These are phyloP conservation scores for Danaus plexippus DNA, from an alignment of 1,140 invertebrate species.

Conservation along the genomic window DNA sequence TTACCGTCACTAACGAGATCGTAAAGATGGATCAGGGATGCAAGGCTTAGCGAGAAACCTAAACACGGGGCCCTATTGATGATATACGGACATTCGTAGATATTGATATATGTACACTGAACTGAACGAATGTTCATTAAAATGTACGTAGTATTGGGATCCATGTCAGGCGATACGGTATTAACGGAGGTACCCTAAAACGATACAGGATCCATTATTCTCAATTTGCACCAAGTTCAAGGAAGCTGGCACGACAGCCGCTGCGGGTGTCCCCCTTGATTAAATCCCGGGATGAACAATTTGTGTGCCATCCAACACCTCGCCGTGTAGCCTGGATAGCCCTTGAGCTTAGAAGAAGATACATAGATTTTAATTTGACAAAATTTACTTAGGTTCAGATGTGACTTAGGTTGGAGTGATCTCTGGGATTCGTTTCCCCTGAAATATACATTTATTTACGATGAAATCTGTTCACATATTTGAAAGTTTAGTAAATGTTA, in stretches of 20 bases:
- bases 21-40: constrained; percentile 64
- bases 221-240: constrained; percentile 63
- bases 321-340: constrained; percentile 30
- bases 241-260: constrained; percentile 44
- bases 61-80: constrained; percentile 28
- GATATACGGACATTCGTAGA: too few relatives aligned
- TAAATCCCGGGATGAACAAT: constrained; percentile 64
- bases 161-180: background rate
- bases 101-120: too few relatives aligned
- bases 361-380: constrained; percentile 9
- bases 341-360: constrained; percentile 15
- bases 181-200: constrained; percentile 43
- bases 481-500: too few relatives aligned
- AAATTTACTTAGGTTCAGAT: too few relatives aligned
- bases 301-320: constrained; percentile 49
- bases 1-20: constrained; percentile 68
- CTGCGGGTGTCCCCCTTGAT: constrained; percentile 68
- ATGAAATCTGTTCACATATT: too few relatives aligned
- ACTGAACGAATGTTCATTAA: too few relatives aligned
- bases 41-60: constrained; percentile 59
- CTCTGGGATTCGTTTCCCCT: too few relatives aligned
- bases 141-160: too few relatives aligned
- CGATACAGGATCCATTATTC: constrained; percentile 58
- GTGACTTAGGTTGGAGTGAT: too few relatives aligned
- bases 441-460: too few relatives aligned